Conservation (phyloP, 2,797 vertebrate species). For the Schizopygopsis pylzovi region DNA sequence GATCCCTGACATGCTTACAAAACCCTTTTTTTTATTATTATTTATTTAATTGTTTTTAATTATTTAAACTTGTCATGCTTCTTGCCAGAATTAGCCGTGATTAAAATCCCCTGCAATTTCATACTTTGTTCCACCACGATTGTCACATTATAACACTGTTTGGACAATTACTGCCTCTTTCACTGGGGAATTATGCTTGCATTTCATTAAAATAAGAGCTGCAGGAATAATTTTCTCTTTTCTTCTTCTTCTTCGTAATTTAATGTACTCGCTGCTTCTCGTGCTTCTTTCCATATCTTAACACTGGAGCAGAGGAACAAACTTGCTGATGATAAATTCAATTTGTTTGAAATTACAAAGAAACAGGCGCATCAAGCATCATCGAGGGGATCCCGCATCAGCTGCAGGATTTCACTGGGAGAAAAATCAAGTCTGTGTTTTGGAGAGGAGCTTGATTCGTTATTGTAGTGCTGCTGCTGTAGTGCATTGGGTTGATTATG, state of each 20-base stretch:
- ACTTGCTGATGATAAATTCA: constrained; percentile 51
- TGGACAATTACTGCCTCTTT: constrained; percentile 78
- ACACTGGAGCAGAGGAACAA: constrained; percentile 47
- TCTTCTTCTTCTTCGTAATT: constrained; percentile 34
- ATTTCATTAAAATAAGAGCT: constrained; percentile 76
- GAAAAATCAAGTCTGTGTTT: constrained; percentile 65
- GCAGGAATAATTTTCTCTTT: constrained; percentile 73
- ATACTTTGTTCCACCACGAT: constrained; percentile 77
- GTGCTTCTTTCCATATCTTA: constrained; percentile 55
- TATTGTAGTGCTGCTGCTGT: neutral
- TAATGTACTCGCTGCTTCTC: constrained; percentile 59
- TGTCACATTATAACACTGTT: constrained; percentile 82
- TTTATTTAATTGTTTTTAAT: constrained; percentile 63
- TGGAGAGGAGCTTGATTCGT: neutral
- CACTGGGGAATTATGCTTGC: constrained; percentile 77
- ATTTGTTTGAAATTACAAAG: constrained; percentile 69
- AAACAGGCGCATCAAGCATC: constrained; percentile 60
- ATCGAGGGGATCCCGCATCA: constrained; percentile 63
- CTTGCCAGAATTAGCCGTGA: constrained; percentile 67
- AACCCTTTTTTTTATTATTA: constrained; percentile 48
- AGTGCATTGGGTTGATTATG: neutral
- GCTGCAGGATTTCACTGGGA: constrained; percentile 66
- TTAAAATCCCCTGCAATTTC: constrained; percentile 76
- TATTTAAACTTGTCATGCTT: constrained; percentile 75
- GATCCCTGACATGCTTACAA: constrained; percentile 63